Evolutionary conservation across 2,888 invertebrate genomes (phyloP).

Genomic region (Pseudolycoriella hygida): DNA sequence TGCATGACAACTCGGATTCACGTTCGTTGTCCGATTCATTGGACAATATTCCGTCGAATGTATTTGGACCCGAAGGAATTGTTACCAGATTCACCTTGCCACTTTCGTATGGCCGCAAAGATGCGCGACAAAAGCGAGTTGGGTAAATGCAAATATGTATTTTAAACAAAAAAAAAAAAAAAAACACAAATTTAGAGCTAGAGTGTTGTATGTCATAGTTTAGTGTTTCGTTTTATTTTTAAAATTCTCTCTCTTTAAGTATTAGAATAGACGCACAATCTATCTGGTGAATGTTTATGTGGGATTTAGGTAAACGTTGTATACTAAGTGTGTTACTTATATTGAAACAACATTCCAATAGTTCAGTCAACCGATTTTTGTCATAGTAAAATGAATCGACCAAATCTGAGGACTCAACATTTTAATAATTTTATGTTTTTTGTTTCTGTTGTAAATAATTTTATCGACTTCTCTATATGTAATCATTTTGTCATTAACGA

Average conservation of each 20-base stretch:
- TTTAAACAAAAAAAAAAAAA: slow-evolving; percentile 9
- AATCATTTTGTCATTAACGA: too few relatives aligned
- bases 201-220: not conserved
- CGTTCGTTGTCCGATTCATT: slow-evolving; percentile 37
- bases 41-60: slow-evolving; percentile 34
- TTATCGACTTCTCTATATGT: too few relatives aligned
- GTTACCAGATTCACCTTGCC: slow-evolving; percentile 53
- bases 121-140: slow-evolving; percentile 62
- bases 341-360: too few relatives aligned
- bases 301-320: too few relatives aligned
- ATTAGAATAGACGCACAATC: too few relatives aligned
- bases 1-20: slow-evolving; percentile 32
- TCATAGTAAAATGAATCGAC: too few relatives aligned
- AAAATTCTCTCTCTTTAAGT: not conserved
- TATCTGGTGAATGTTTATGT: too few relatives aligned
- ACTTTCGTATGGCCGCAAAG: slow-evolving; percentile 61
- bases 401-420: too few relatives aligned
- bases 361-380: too few relatives aligned
- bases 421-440: too few relatives aligned
- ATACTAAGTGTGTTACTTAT: too few relatives aligned
- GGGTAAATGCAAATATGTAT: slow-evolving; percentile 37
- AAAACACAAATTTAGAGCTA: slow-evolving; percentile 3
- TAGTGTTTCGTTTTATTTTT: not conserved
- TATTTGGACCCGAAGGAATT: slow-evolving; percentile 39
- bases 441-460: too few relatives aligned